Evolutionary conservation across 2,888 invertebrate genomes (phyloP).

Genomic region (Parelbella ahira): DNA sequence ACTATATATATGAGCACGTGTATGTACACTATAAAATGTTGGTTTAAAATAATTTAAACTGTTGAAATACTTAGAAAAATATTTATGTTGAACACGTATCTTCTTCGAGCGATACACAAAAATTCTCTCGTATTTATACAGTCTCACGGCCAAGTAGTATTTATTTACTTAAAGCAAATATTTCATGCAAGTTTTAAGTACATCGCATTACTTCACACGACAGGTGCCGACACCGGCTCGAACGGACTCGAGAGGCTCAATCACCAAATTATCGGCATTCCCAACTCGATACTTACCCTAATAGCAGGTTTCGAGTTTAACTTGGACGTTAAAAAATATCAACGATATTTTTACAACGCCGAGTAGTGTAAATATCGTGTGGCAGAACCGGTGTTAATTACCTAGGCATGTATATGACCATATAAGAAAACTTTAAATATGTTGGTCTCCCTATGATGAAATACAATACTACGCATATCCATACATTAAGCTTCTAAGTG

Average conservation of each 20-base stretch:
- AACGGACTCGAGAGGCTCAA: constrained; percentile 49
- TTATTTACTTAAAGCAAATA: constrained; percentile 25
- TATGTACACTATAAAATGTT: too few species aligned
- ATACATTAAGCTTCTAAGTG: too few species aligned
- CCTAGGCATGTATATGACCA: constrained; percentile 6
- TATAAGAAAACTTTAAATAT: too few species aligned
- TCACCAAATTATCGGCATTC: constrained; percentile 69
- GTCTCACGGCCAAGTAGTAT: constrained; percentile 13
- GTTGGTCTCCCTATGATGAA: too few species aligned
- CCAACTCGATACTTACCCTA: constrained; percentile 56
- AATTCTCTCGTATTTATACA: constrained; percentile 11
- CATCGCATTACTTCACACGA: constrained; percentile 28
- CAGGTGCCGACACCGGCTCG: constrained; percentile 49
- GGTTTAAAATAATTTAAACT: not conserved
- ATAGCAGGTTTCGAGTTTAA: constrained; percentile 56
- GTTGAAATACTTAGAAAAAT: constrained; percentile 2
- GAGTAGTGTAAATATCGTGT: constrained; percentile 60
- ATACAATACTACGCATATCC: too few species aligned
- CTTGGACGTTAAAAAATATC: constrained; percentile 59
- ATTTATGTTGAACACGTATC: not conserved
- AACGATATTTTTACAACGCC: constrained; percentile 51
- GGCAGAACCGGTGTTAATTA: constrained; percentile 23
- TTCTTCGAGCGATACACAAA: constrained; percentile 1
- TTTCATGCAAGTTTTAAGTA: constrained; percentile 24
- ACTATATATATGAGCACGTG: too few species aligned